Percentiles rank a stretch among this genome's conserved stretches.
These are phyloP conservation scores for Sula dactylatra DNA, from an alignment of 2,113 vertebrate genomes.

Conservation along the genomic window DNA sequence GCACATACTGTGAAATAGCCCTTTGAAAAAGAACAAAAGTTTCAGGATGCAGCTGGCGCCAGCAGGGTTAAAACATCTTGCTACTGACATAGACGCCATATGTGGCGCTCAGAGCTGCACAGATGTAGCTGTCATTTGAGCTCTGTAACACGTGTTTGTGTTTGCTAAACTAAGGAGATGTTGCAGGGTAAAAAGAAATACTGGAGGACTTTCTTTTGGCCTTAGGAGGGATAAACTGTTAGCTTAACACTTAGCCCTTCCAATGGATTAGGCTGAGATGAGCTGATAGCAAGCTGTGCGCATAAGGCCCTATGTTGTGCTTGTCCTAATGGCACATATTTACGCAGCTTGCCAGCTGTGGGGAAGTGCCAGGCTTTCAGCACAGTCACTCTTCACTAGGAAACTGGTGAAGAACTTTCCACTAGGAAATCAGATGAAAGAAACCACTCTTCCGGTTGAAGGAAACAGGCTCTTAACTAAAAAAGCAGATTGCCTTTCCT, in stretches of 20 bases:
- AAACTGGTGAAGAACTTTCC: background rate
- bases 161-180: slow-evolving; percentile 53
- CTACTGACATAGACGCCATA: accelerated
- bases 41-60: background rate
- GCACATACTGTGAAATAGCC: background rate
- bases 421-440: background rate
- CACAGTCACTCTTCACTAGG: background rate
- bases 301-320: accelerated
- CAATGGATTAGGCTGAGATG: background rate
- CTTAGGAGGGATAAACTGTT: background rate
- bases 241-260: background rate
- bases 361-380: background rate
- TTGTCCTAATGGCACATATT: background rate
- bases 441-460: background rate
- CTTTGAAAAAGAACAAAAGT: background rate
- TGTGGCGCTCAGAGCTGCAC: background rate
- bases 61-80: slow-evolving; percentile 1
- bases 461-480: background rate
- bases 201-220: slow-evolving; percentile 10
- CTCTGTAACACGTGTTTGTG: background rate
- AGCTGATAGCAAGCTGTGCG: background rate
- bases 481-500: background rate
- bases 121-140: slow-evolving; percentile 34
- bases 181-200: slow-evolving; percentile 10
- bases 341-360: background rate